Evolutionary conservation across 2,888 invertebrate species (phyloP).

Genomic region (Heterodera filipjevi): DNA sequence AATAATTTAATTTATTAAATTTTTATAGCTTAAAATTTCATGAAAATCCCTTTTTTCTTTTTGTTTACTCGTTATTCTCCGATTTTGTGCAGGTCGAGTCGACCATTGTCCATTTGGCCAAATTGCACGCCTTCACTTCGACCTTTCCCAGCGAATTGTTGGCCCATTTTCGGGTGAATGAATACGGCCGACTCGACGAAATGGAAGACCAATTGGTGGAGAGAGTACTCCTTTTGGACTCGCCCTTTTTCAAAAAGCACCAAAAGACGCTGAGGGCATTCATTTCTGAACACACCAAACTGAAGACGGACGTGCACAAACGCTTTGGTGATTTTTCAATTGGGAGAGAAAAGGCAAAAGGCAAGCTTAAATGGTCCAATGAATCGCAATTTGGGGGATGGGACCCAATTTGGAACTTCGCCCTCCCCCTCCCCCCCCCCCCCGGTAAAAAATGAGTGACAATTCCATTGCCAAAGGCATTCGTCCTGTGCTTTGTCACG

Average conservation of each 20-base stretch:
- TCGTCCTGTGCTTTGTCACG: slow-evolving; percentile 23
- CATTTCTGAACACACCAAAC: slow-evolving; percentile 5
- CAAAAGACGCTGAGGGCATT: slow-evolving; percentile 25
- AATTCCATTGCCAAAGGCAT: background rate
- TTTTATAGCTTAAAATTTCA: no score
- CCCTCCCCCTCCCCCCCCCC: no score
- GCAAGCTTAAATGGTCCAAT: no score
- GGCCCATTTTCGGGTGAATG: background rate
- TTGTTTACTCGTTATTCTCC: background rate
- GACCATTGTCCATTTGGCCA: slow-evolving; percentile 22
- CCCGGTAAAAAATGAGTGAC: no score
- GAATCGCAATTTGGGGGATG: no score
- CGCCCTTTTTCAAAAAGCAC: slow-evolving; percentile 19
- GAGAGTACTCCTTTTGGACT: slow-evolving; percentile 17
- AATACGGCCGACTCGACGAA: slow-evolving; percentile 17
- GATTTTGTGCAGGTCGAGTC: background rate
- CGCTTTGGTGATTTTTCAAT: slow-evolving; percentile 12
- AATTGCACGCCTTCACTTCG: slow-evolving; percentile 21
- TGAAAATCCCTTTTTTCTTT: no score
- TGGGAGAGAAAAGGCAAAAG: background rate
- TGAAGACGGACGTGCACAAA: slow-evolving; percentile 22
- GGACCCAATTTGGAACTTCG: no score
- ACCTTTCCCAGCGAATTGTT: slow-evolving; percentile 3
- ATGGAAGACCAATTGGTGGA: slow-evolving; percentile 19
- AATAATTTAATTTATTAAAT: no score